Base-by-base conservation (phyloP, 2,113 vertebrate species). In the Caracal caracal region DNA sequence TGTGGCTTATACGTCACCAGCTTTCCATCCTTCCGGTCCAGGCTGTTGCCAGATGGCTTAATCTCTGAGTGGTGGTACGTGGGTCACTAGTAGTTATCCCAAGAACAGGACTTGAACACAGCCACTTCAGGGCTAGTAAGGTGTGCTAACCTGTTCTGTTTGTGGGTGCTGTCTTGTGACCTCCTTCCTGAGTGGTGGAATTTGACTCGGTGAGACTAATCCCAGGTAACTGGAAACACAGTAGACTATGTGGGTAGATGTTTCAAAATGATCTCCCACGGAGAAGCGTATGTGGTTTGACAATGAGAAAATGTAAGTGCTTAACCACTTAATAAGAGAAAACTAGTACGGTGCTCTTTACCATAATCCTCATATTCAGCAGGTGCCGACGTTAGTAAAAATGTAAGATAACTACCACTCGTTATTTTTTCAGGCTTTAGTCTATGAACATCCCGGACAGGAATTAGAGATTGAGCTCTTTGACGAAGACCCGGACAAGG, bases 401-500 rank as follows among this genome's bases (percentile, higher is more conserved):
- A 28, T 70, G 20, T 0, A 93, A 26, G 26, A 9, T 91, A 88
- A 96, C 61, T 81, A 0, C 61, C 87, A 49, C 5, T 28, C 3
- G 0, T 75, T 53, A 19, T 53, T 90, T 97, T 93, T 40, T 30
- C 95, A 99, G 99, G 99, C 97, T 26, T 93, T 99, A 92, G 98
- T 99, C 1, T 99, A 99, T 88, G 99, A 99, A 37, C 98, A 99
- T 81, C 98, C 98, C 0, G 99, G 97, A 11, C 99, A 99, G 49
- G 99, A 98, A n/a, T 40, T 99, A 65, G 99, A 99, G 87, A 99
- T 99, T 35, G 99, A 99, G 94, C 98, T 99, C 87, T 99, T 99
- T 97, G 99, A 99, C 87, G 99, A 99, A 98, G 99, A 99, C 95
- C 98, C 99, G 1, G 99, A 99, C 97, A 99, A 99, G 98, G 99